Percentiles rank a stretch among this genome's conserved stretches.
Evolutionary conservation across 2,888 invertebrate genomes (phyloP).

Genomic region (Leptinotarsa rubiginosa): DNA sequence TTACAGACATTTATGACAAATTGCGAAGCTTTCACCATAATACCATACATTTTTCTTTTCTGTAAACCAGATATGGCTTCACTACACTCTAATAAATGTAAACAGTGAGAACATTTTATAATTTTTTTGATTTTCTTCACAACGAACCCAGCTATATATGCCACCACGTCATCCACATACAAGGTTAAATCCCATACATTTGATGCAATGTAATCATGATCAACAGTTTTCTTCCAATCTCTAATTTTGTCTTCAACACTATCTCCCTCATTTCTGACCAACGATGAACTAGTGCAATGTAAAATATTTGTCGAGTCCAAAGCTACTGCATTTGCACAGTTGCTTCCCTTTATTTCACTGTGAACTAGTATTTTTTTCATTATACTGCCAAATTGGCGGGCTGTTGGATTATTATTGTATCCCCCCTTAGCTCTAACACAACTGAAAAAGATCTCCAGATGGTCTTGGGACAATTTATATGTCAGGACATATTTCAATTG

Average conservation of each 20-base stretch:
- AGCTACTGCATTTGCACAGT: conserved; percentile 31
- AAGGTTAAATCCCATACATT: conserved; percentile 1
- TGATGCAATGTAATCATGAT: conserved; percentile 4
- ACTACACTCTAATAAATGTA: conserved; percentile 26
- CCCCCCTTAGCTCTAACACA: conserved; percentile 18
- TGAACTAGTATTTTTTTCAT: neutral
- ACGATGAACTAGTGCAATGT: conserved; percentile 14
- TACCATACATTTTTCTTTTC: conserved; percentile 36
- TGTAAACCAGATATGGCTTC: conserved; percentile 31
- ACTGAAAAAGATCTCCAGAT: conserved; percentile 30
- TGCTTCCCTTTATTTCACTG: neutral
- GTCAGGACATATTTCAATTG: conserved; percentile 28
- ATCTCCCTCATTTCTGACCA: conserved; percentile 10
- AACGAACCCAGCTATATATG: conserved; percentile 38
- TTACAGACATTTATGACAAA: conserved; percentile 29
- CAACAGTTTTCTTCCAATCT: conserved; percentile 25
- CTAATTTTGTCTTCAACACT: conserved; percentile 9
- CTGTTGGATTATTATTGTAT: conserved; percentile 5
- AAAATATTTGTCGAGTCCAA: conserved; percentile 29
- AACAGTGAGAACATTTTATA: conserved; percentile 28
- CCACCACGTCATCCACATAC: conserved; percentile 32
- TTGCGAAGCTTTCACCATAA: conserved; percentile 26
- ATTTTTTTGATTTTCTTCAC: conserved; percentile 32
- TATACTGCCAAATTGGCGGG: conserved; percentile 4
- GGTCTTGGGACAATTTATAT: conserved; percentile 34